These are phyloP conservation scores for Pheucticus melanocephalus DNA, from an alignment of 2,113 vertebrate genomes.

Conservation along the genomic window DNA sequence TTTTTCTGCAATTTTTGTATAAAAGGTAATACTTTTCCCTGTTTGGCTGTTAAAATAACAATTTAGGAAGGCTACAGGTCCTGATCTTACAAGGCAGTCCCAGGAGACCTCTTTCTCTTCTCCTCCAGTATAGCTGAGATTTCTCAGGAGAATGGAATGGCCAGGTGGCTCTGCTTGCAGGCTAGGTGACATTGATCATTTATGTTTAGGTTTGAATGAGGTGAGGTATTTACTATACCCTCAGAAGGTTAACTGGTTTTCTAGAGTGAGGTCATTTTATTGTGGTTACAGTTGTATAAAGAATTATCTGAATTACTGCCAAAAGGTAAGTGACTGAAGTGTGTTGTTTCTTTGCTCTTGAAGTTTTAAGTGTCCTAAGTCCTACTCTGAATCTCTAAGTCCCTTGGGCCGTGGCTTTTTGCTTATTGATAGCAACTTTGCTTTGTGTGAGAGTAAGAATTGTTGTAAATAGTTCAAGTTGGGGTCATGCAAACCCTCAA, in stretches of 20 bases:
- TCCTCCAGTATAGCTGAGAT: neutral
- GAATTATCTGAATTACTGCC: neutral
- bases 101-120: neutral
- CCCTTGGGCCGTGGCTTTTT: neutral
- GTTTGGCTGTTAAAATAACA: neutral
- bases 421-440: neutral
- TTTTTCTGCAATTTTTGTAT: neutral
- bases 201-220: neutral
- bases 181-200: neutral
- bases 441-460: neutral
- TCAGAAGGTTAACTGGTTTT: neutral
- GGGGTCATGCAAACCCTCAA: neutral
- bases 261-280: neutral
- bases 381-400: neutral
- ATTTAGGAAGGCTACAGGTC: neutral
- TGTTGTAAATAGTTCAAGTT: neutral
- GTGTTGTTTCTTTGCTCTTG: neutral
- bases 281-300: neutral
- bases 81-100: neutral
- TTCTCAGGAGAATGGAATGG: neutral
- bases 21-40: neutral
- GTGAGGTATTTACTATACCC: neutral
- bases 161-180: neutral
- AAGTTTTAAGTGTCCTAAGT: neutral
- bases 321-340: neutral